Evolutionary conservation across 1,140 invertebrate genomes (phyloP), one percentile per base, ranked within the genome.

Genomic region (Hyles euphorbiae): DNA sequence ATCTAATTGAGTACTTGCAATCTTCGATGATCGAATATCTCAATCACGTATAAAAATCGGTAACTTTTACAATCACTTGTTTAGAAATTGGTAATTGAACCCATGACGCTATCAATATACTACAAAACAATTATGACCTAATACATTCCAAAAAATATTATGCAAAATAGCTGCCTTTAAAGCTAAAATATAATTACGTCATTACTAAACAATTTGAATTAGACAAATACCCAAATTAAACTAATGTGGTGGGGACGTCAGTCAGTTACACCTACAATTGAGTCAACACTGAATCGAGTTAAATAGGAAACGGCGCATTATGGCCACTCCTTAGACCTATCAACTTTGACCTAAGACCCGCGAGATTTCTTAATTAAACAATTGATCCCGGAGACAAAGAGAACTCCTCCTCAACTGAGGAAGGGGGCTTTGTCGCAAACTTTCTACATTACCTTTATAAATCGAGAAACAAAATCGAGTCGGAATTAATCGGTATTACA

Each of bases 391-490:
- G 22, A 22, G 44, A 57, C 65, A 70, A 62, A 78, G 80, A 82
- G 70, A 67, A 72, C 74, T 67, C 63, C 32, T 59, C 12, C 53
- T 65, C 69, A 78, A 76, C 73, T 79, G 81, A 83, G 81, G 77
- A 81, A 80, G 72, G 59, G 72, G 75, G 74, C 61, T 78, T 81
- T 72, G 76, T 68, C 61, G 69, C 56, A 50, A 60, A 5, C n/a
- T 8, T 10, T n/a, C 9, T 36, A 33, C 34, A 11, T 36, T 10
- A 53, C n/a, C 8, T 12, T 53, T 53, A 5, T 36, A 8, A 53
- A 11, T 53, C 3, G 5, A 36, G 10, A 34, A 5, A 34, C n/a
- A 34, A 52, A 33, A 4, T 10, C 11, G 5, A 22, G 5, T 54
- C 40, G 40, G 9, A 53, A 46, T 46, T 12, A 12, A 12, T 48